Conservation (phyloP, 2,113 vertebrate genomes). For the Tilapia sparmanii region DNA sequence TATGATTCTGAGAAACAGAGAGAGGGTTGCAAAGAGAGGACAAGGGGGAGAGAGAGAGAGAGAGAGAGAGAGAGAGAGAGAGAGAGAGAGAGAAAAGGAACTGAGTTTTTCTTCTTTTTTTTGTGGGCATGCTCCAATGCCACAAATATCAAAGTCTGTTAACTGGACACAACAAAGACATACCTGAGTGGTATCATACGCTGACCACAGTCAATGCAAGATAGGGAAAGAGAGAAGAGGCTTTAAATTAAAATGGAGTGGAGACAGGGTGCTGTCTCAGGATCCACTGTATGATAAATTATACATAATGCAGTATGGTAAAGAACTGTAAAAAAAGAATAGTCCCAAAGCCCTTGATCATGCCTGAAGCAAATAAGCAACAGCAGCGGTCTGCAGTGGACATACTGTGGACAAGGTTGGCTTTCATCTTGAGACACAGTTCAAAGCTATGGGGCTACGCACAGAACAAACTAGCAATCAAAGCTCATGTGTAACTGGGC, state of each 20-base stretch:
- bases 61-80: background rate
- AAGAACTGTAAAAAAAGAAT: slow-evolving; percentile 26
- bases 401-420: slow-evolving; percentile 59
- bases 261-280: slow-evolving; percentile 19
- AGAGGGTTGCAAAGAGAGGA: background rate
- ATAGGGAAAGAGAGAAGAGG: slow-evolving; percentile 12
- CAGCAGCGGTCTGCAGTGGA: slow-evolving; percentile 50
- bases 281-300: slow-evolving; percentile 63
- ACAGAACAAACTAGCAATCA: slow-evolving; percentile 72
- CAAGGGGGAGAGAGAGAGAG: too few species aligned
- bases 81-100: background rate
- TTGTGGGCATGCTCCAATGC: slow-evolving; percentile 2
- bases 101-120: background rate
- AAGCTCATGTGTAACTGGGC: slow-evolving; percentile 65
- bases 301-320: slow-evolving; percentile 60
- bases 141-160: slow-evolving; percentile 46
- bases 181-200: slow-evolving; percentile 24
- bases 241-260: slow-evolving; percentile 42
- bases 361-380: slow-evolving; percentile 56
- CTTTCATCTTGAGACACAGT: slow-evolving; percentile 69
- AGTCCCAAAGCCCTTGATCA: slow-evolving; percentile 46
- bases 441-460: slow-evolving; percentile 51
- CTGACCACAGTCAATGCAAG: slow-evolving; percentile 33
- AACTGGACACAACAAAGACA: slow-evolving; percentile 44
- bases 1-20: background rate